A percentile compares a stretch with the other conserved stretches of the same genome.
These are phyloP conservation scores for Halcyon chelicuti DNA, from an alignment of 2,797 vertebrate genomes.

Conservation along the genomic window DNA sequence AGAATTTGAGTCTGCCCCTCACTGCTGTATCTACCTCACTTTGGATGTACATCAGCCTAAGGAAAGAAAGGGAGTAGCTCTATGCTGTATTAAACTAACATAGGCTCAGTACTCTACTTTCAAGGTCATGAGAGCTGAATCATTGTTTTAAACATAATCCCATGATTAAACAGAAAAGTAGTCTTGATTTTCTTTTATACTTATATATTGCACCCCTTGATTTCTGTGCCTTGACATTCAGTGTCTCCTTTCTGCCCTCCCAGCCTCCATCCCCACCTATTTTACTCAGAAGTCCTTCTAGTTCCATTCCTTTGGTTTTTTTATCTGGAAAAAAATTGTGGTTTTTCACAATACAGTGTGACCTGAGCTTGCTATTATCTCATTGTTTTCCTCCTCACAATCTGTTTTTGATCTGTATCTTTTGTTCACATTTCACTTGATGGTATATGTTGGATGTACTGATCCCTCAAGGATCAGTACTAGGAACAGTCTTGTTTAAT, in stretches of 20 bases:
- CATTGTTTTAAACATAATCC: neutral
- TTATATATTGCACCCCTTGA: neutral
- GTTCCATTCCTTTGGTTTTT: neutral
- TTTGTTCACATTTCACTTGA: neutral
- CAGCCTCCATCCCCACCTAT: neutral
- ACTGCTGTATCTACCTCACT: neutral
- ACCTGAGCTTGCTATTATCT: neutral
- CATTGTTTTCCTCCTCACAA: neutral
- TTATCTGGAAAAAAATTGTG: neutral
- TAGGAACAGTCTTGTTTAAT: too few relatives aligned
- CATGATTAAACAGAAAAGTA: neutral
- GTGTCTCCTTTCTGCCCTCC: neutral
- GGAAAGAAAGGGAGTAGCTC: neutral
- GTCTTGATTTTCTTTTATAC: neutral
- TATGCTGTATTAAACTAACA: neutral
- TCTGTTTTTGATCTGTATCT: neutral
- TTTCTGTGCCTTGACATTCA: neutral
- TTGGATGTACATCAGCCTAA: neutral
- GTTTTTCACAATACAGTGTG: neutral
- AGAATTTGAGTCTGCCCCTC: neutral
- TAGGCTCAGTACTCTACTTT: neutral
- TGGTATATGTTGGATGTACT: neutral
- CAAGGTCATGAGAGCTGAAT: neutral
- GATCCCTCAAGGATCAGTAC: too few relatives aligned
- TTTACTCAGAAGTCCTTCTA: neutral